phyloP scores from a whole-genome alignment of 2,797 vertebrate species.

The Phoxinus dragarum region DNA sequence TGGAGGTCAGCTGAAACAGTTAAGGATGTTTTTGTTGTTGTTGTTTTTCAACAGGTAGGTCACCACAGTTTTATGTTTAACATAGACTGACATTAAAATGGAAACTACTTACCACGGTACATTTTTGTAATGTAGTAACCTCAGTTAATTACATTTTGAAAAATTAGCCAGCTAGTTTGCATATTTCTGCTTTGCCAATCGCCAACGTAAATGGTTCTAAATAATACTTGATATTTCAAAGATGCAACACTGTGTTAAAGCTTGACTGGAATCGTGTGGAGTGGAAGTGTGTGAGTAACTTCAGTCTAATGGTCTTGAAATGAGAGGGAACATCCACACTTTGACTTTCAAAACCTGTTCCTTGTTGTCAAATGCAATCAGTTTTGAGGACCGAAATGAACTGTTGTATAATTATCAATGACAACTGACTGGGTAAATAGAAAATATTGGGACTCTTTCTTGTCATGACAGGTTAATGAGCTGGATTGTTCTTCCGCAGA shows the following conservation, averaged over 20 bases:
- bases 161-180: not conserved
- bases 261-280: not conserved
- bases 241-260: not conserved
- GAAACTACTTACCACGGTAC: not conserved
- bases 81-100: not conserved
- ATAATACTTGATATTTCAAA: not conserved
- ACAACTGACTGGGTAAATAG: constrained; percentile 31
- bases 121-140: not conserved
- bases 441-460: constrained; percentile 47
- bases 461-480: constrained; percentile 62
- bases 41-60: not conserved
- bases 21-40: not conserved
- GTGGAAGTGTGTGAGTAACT: not conserved
- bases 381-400: not conserved
- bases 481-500: constrained; percentile 60
- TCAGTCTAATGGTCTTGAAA: not conserved
- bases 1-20: not conserved
- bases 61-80: not conserved
- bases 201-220: not conserved
- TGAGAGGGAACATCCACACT: not conserved
- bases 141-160: not conserved
- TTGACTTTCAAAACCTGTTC: not conserved
- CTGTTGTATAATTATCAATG: not conserved
- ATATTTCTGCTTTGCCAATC: too few species aligned
- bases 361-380: not conserved